Percentiles rank a stretch among this genome's conserved stretches.
Conservation (phyloP, 2,888 invertebrate genomes). For the Busseola fusca region DNA sequence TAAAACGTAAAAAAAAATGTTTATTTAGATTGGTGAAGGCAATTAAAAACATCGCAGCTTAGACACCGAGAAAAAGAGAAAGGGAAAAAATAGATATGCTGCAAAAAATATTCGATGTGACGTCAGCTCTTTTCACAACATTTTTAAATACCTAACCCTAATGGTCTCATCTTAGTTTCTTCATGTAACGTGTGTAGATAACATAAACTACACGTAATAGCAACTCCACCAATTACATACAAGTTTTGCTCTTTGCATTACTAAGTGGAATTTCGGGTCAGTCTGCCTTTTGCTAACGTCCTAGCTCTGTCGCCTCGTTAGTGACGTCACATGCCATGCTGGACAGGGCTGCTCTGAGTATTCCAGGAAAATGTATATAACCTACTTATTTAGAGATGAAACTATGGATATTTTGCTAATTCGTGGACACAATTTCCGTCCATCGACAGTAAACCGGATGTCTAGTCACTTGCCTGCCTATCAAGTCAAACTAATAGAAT, state of each 20-base stretch:
- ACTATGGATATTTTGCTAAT: neutral
- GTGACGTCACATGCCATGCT: conserved; percentile 56
- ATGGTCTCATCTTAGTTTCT: too few species aligned
- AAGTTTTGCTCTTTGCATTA: conserved; percentile 40
- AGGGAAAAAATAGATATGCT: neutral
- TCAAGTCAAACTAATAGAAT: too few species aligned
- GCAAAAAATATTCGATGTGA: neutral
- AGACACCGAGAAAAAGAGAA: neutral
- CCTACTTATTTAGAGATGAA: neutral
- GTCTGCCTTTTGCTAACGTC: conserved; percentile 72
- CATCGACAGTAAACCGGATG: neutral
- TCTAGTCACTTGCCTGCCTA: neutral
- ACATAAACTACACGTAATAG: neutral
- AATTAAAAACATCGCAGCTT: neutral
- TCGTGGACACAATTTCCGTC: too few species aligned
- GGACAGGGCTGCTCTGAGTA: conserved; percentile 33
- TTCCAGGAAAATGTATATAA: neutral
- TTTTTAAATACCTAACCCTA: neutral
- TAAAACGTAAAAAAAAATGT: neutral
- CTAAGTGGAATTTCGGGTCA: conserved; percentile 78
- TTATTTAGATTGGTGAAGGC: neutral
- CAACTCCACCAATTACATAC: conserved; percentile 12
- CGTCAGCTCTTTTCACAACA: neutral
- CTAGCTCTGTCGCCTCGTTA: conserved; percentile 69
- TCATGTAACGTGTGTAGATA: neutral